Conservation (phyloP, 2,113 vertebrate species). For the Microcebus murinus region DNA sequence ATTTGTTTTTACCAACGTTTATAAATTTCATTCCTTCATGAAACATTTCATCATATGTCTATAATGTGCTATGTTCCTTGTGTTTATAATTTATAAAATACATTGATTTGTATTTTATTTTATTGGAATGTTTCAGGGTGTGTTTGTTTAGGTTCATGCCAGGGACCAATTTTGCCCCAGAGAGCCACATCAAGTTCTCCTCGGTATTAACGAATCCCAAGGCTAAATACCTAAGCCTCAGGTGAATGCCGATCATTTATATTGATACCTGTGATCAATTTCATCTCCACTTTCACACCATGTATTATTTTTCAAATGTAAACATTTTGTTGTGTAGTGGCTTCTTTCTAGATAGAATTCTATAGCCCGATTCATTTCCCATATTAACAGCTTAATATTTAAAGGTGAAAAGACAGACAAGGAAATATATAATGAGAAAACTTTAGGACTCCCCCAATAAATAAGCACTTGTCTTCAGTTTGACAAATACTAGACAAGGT, state of each 20-base stretch:
- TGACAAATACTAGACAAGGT: constrained; percentile 38
- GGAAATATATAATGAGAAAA: constrained; percentile 66
- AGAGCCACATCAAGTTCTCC: not conserved
- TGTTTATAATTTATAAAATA: not conserved
- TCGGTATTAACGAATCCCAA: not conserved
- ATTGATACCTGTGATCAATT: not conserved
- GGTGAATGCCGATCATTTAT: not conserved
- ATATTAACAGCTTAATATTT: constrained; percentile 59
- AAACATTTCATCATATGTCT: not conserved
- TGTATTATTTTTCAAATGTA: not conserved
- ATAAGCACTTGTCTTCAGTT: constrained; percentile 35
- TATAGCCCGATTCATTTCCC: not conserved
- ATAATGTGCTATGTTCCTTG: not conserved
- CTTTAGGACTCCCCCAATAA: constrained; percentile 52
- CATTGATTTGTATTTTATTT: constrained; percentile 18
- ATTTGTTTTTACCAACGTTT: not conserved
- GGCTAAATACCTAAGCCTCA: not conserved
- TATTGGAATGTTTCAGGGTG: not conserved
- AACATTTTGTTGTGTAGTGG: not conserved
- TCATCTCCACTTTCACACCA: not conserved
- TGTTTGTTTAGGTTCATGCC: not conserved
- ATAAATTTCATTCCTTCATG: not conserved
- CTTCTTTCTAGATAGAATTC: not conserved
- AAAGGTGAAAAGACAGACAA: constrained; percentile 57
- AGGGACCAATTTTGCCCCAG: not conserved